Evolutionary conservation across 1,140 invertebrate species (phyloP), one percentile per base, ranked within the genome.

Genomic region (Kradibia gibbosae): DNA sequence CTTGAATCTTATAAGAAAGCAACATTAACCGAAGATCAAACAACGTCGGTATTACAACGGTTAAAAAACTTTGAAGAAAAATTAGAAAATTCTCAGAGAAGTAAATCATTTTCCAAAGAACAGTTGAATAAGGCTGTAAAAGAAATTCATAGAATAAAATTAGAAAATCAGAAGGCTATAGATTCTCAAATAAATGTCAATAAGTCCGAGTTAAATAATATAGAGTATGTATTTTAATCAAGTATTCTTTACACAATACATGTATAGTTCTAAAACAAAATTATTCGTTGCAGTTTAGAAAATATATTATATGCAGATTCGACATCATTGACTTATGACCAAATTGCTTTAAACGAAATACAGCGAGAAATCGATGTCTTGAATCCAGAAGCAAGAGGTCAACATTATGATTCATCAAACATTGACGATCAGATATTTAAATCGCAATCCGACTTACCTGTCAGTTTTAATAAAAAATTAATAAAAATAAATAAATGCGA

Each of bases 91-190:
- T 89, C 91, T 5, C 86, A 91, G 45, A 91, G 92, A 55, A 92
- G 91, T 50, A 93, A 93, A 88, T 83, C 89, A 50, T 94, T 93
- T 87, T 94, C 93, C 84, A 93, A 94, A 87, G 92, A 93, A 87
- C 91, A 93, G 84, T 94, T 93, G 93, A 89, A 88, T 3, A 90
- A 91, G 45, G 91, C 92, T 7, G 90, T 93, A 22, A 87, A 91
- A 20, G 93, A 94, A 83, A 89, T 93, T 82, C 93, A 93, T 81
- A 86, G 86, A 60, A 85, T 91, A 72, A 93, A 92, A 86, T 87
- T 89, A 28, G 85, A 90, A 84, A 86, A 91, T 84, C 88, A 93
- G 50, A 82, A 89, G 50, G 86, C 90, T 15, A 85, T 92, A 82
- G 85, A 93, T 79, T 65, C 86, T 17, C 91, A 92, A 83, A 88